Base-by-base conservation (phyloP, 2,888 invertebrate genomes). In the Rhagonycha lutea region DNA sequence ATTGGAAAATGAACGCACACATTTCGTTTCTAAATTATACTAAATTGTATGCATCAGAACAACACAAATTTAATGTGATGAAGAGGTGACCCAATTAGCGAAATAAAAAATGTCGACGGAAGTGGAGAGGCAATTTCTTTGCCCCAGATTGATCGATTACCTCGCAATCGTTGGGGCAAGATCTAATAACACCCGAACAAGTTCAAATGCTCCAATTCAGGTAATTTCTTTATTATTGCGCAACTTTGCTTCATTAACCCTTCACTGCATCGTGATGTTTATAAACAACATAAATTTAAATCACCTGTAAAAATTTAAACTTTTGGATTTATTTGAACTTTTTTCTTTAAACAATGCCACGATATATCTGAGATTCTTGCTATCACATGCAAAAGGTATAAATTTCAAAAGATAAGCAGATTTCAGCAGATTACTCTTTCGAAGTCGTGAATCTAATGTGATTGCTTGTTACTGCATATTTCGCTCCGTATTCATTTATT, bases 131-230 rank as follows among this genome's bases (percentile, higher is more conserved):
- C 94, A 94, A 86, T 94, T 93, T 85, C 88, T 96, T 83, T 96
- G 96, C 87, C 96, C 96, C 85, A 93, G 96, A 82, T 90, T 96
- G 85, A 94, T 96, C 89, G 99, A 99, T 91, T 99, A 99, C 89
- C 91, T 99, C 87, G 96, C 98, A 83, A 96, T 99, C 85, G 98
- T 98, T 83, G 99, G 99, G 83, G 96, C 96, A 29, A 91, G 95
- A 81, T 94, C 96, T 80, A 91, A 88, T 77, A 89, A 92, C 82
- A 91, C 90, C 74, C 91, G 90, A 86, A 87, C 93, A 87, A 90
- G 92, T 87, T 91, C 96, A 81, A 92, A 92, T 79, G 92, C 92
- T 83, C 93, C 95, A 61, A 94, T 95, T 72, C 95, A 95, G 92
- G 95, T 95, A 87, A 87, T 83, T n/a, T 32, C 2, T n/a, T 5